Evolutionary conservation across 92 coral and sea anemone genomes (phyloP), one percentile per base, ranked within the genome.

Genomic region (Plumapathes pennacea): DNA sequence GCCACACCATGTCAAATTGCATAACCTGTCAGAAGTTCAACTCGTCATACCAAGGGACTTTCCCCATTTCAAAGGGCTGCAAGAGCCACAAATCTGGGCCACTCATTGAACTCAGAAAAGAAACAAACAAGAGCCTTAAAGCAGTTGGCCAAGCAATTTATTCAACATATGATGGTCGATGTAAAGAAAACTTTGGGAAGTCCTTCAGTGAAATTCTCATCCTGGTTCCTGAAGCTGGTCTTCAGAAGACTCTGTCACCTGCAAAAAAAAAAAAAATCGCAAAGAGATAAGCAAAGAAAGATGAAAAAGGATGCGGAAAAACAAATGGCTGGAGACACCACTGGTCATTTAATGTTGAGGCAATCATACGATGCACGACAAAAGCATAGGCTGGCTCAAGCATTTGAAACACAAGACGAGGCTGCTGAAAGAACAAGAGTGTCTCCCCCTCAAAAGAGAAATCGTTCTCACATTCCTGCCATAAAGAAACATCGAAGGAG

Each of bases 161-260:
- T 56, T 29, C 65, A 23, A 43, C 46, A 12, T 69, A 69, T 11
- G 21, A 56, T 56, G 67, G 44, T 2, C 54, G 56, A 43, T 69
- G 67, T 12, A 55, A 68, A 8, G 67, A 68, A 55, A 56, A 56
- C 67, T 68, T 54, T 39, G 25, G 25, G 18, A 68, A 69, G 26
- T 51, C 76, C 42, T 25, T 45, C 1, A 71, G 78, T 36, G 78
- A 58, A 4, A 39, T 72, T 2, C 47, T 60, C 10, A 38, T 50
- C 33, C 79, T 72, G 37, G 78, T 71, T 20, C 78, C 78, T 43
- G 78, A 71, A 12, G 70, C 78, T 32, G 58, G 58, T 7, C 57
- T 69, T 47, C 30, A 67, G 49, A 67, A 22, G 28, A 54, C 39
- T 22, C 65, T 21, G 27, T 67, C 75, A 21, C 77, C 77, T 69